These are phyloP conservation scores for Synaphobranchus kaupii DNA, from an alignment of 2,797 vertebrate genomes.

Conservation along the genomic window DNA sequence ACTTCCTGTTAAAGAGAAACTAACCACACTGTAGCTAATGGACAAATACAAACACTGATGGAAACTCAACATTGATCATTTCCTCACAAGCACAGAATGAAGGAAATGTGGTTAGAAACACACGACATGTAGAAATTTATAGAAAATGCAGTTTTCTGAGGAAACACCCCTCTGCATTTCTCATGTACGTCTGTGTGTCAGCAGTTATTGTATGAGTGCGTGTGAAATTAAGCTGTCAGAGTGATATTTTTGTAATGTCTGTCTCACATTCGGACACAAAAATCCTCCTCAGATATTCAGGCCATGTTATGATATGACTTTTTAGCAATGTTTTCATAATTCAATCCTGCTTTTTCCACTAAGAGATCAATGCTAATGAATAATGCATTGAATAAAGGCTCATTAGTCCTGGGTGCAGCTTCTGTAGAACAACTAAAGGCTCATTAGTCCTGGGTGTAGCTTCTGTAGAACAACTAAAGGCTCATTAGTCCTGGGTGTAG, in stretches of 20 bases:
- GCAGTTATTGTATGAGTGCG: neutral
- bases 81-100: neutral
- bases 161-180: too few relatives aligned
- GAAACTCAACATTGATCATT: neutral
- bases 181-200: neutral
- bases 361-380: neutral
- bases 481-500: too few relatives aligned
- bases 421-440: too few relatives aligned
- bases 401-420: too few relatives aligned
- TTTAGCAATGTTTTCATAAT: neutral
- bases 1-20: neutral
- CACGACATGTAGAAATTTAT: neutral
- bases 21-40: neutral
- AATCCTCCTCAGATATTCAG: neutral
- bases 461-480: too few relatives aligned
- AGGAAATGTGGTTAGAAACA: neutral
- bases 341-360: neutral
- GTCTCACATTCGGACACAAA: neutral
- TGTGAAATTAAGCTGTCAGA: neutral
- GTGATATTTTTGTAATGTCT: neutral
- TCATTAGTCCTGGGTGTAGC: neutral
- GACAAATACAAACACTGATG: neutral
- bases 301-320: neutral
- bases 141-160: neutral
- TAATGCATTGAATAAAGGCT: too few relatives aligned